These are phyloP conservation scores for Tigriopus californicus DNA, from an alignment of 2,888 invertebrate genomes.

Conservation along the genomic window DNA sequence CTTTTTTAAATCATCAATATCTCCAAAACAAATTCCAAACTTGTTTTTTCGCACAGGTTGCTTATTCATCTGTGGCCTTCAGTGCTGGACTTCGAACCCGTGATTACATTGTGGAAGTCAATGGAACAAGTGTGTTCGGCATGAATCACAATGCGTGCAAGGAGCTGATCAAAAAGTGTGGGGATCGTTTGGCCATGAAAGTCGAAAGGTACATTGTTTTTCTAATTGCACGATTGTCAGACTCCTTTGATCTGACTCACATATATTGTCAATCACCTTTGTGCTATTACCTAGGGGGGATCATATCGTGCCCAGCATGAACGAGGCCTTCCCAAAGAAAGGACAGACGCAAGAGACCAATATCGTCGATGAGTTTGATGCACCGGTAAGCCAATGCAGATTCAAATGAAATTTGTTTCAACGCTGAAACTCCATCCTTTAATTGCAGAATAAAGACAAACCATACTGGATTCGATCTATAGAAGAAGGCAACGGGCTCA, in stretches of 20 bases:
- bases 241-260: not conserved
- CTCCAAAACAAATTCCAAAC: not conserved
- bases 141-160: slow-evolving; percentile 1
- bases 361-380: no score
- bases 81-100: not conserved
- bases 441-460: not conserved
- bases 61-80: not conserved
- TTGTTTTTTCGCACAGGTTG: not conserved
- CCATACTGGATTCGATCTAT: slow-evolving; percentile 7
- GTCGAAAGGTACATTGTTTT: not conserved
- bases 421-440: not conserved
- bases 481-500: not conserved
- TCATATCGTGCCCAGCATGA: slow-evolving; percentile 6
- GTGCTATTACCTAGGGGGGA: slow-evolving; percentile 3
- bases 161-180: not conserved
- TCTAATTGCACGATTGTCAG: not conserved
- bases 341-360: not conserved
- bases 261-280: not conserved
- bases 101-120: slow-evolving; percentile 9
- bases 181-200: not conserved
- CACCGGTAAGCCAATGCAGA: not conserved
- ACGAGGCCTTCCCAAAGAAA: slow-evolving; percentile 10
- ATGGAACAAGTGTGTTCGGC: slow-evolving; percentile 1
- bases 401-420: not conserved
- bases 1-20: not conserved